phyloP scores from a whole-genome alignment of 2,113 vertebrate species.

The Leucoraja erinaceus region DNA sequence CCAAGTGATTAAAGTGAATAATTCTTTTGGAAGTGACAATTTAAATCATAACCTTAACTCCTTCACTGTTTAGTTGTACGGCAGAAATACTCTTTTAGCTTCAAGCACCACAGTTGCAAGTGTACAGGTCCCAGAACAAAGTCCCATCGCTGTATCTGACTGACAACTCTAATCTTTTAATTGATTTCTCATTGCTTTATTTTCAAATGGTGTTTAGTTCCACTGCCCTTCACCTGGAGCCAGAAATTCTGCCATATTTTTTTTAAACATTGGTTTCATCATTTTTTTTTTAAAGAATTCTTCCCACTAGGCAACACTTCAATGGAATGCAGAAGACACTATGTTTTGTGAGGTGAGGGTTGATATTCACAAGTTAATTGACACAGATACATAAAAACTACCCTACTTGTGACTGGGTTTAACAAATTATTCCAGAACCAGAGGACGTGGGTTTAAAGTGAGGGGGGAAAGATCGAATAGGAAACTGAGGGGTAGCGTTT shows the following conservation, averaged over 20 bases:
- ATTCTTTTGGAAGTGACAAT: not conserved
- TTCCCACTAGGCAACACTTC: not conserved
- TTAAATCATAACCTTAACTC: not conserved
- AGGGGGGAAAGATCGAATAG: no score
- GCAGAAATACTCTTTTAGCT: not conserved
- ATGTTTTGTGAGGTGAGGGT: not conserved
- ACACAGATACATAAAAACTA: not conserved
- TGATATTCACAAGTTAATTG: not conserved
- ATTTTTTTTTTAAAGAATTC: not conserved
- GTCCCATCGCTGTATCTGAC: not conserved
- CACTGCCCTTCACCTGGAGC: no score
- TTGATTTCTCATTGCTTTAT: not conserved
- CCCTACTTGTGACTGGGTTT: no score
- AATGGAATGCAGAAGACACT: not conserved
- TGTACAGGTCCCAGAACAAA: not conserved
- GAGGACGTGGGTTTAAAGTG: no score
- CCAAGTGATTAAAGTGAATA: not conserved
- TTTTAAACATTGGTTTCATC: not conserved
- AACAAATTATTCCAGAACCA: no score
- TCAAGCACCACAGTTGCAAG: not conserved
- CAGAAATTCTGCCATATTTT: not conserved
- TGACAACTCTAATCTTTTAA: not conserved
- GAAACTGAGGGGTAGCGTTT: no score
- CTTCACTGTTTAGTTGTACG: not conserved
- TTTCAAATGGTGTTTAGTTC: not conserved